A percentile compares a stretch with the other conserved stretches of the same genome.
These are phyloP conservation scores for Athalia circularis DNA, from an alignment of 2,888 invertebrate genomes.

Conservation along the genomic window DNA sequence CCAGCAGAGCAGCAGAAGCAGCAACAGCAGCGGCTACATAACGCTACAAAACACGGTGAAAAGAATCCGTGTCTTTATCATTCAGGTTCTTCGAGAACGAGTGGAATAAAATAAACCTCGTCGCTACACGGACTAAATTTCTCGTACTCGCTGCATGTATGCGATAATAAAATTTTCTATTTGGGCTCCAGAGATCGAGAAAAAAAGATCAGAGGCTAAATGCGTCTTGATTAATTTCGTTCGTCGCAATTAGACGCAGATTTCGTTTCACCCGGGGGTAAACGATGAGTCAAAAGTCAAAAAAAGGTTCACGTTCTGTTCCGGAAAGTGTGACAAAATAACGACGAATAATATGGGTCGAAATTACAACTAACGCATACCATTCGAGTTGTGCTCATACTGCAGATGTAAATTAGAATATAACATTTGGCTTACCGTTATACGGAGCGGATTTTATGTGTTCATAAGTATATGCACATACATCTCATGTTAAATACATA, in stretches of 20 bases:
- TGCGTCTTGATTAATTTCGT: too few relatives aligned
- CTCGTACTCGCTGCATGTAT: not conserved
- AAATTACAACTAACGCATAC: too few relatives aligned
- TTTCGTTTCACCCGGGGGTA: not conserved
- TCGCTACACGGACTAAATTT: not conserved
- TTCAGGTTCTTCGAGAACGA: conserved; percentile 32
- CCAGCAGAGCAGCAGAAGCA: not conserved
- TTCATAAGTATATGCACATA: not conserved
- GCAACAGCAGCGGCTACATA: too few relatives aligned
- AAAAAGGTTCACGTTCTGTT: too few relatives aligned
- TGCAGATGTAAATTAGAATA: not conserved
- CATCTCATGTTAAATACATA: conserved; percentile 61
- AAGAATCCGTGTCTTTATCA: not conserved
- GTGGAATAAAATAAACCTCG: not conserved
- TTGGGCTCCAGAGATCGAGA: too few relatives aligned
- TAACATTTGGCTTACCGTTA: not conserved
- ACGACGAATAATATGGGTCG: too few relatives aligned
- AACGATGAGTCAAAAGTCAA: not conserved
- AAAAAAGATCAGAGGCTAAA: too few relatives aligned
- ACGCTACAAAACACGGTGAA: too few relatives aligned
- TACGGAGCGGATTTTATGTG: not conserved
- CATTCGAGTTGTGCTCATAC: not conserved
- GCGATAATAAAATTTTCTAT: not conserved
- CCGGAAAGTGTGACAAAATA: too few relatives aligned
- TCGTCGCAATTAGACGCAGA: too few relatives aligned